These are phyloP conservation scores for Arctia plantaginis DNA, from an alignment of 2,888 invertebrate genomes.

Conservation along the genomic window DNA sequence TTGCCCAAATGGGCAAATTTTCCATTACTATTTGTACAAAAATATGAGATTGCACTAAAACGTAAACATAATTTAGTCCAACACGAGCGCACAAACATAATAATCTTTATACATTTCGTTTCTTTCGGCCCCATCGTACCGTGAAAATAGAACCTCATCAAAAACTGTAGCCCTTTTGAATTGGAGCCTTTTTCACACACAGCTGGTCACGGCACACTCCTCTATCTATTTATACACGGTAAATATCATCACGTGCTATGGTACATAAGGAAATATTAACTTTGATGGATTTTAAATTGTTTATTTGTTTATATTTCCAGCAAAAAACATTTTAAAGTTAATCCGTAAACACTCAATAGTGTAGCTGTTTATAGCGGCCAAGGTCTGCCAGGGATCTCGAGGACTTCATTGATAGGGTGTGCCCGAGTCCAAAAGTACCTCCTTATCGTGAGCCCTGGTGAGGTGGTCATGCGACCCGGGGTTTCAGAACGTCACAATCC, in stretches of 20 bases:
- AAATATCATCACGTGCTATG: constrained; percentile 30
- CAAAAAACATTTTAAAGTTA: not conserved
- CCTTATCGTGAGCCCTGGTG: too few species aligned
- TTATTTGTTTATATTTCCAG: not conserved
- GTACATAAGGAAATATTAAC: not conserved
- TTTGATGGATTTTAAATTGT: not conserved
- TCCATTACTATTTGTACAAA: not conserved
- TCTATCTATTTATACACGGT: constrained; percentile 44
- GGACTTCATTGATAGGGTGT: too few species aligned
- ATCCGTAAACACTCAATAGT: too few species aligned
- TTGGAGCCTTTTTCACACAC: constrained; percentile 37
- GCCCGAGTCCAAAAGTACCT: too few species aligned
- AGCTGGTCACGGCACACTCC: constrained; percentile 20
- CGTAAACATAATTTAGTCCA: constrained; percentile 12
- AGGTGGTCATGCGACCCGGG: too few species aligned
- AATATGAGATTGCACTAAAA: constrained; percentile 3
- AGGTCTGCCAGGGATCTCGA: too few species aligned
- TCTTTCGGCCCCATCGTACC: constrained; percentile 21
- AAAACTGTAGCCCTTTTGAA: constrained; percentile 36
- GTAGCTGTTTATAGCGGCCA: too few species aligned
- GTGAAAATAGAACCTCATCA: constrained; percentile 42
- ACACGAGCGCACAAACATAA: constrained; percentile 22
- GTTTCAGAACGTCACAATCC: too few species aligned
- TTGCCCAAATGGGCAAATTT: not conserved
- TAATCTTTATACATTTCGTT: constrained; percentile 23